A percentile compares a stretch with the other conserved stretches of the same genome.
phyloP scores from a whole-genome alignment of 1,140 invertebrate genomes.

The Ditylenchus dipsaci region DNA sequence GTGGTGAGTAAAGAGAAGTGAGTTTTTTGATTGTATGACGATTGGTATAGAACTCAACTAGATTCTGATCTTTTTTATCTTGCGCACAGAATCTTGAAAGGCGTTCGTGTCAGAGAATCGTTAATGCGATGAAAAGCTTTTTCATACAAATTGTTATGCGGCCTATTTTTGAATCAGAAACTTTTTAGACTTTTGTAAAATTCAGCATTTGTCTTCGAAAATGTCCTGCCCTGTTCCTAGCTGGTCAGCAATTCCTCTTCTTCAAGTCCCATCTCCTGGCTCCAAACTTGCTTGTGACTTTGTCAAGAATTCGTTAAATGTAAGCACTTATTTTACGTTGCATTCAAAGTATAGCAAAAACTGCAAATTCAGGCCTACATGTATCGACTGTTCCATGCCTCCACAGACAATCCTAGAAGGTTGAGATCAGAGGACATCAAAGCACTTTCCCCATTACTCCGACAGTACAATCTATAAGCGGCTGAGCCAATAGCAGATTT shows the following conservation, averaged over 20 bases:
- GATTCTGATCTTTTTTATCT: no score
- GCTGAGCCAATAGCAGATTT: conserved; percentile 95
- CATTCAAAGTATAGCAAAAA: no score
- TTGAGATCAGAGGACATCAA: conserved; percentile 99
- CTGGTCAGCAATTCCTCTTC: conserved; percentile 93
- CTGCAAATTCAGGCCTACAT: conserved; percentile 68
- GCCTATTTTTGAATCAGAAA: no score
- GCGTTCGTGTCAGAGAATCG: no score
- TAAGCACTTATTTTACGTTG: no score
- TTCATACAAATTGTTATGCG: no score
- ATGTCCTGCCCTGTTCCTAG: conserved; percentile 79
- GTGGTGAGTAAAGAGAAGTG: conserved; percentile 74
- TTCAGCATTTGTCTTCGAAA: conserved; percentile 81
- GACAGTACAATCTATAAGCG: conserved; percentile 70
- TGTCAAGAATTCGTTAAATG: conserved; percentile 90
- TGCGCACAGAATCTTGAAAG: no score
- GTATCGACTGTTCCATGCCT: conserved; percentile 94
- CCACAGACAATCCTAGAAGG: conserved; percentile 76
- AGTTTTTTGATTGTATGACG: no score
- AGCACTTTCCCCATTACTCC: conserved; percentile 65
- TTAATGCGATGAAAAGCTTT: no score
- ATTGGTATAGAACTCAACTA: no score
- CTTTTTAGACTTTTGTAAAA: no score
- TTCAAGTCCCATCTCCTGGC: conserved; percentile 96
- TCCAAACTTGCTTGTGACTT: conserved; percentile 97